Percentiles rank a stretch among this genome's conserved stretches.
Conservation (phyloP, 2,113 vertebrate genomes). For the Bombycilla garrulus region DNA sequence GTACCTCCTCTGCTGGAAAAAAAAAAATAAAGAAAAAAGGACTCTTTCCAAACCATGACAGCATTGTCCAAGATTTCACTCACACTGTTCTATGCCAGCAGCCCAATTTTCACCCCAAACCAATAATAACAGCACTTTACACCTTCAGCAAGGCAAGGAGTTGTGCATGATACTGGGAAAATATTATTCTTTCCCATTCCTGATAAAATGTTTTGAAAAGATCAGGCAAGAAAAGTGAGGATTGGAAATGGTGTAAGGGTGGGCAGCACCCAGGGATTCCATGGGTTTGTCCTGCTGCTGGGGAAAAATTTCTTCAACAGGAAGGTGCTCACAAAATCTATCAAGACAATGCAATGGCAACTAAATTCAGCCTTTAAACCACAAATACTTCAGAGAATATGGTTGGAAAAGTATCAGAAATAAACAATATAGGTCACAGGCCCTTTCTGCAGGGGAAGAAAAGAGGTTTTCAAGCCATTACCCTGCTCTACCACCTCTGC, state of each 20-base stretch:
- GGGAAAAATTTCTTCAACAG: background rate
- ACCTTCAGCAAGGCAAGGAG: background rate
- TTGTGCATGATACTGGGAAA: fast-evolving
- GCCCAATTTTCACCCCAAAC: background rate
- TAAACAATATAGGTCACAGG: background rate
- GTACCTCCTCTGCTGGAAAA: background rate
- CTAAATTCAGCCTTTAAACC: background rate
- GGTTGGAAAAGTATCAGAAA: background rate
- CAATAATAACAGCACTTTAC: background rate
- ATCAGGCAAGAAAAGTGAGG: background rate
- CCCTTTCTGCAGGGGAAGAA: background rate
- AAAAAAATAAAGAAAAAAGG: background rate
- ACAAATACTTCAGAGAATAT: fast-evolving
- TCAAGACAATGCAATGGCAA: background rate
- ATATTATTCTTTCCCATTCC: background rate
- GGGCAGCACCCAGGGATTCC: background rate
- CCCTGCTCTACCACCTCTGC: background rate
- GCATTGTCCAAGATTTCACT: background rate
- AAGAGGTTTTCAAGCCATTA: background rate
- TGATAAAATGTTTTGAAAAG: background rate
- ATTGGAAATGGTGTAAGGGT: background rate
- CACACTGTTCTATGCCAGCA: background rate
- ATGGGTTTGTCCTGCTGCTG: background rate
- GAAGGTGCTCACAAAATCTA: background rate
- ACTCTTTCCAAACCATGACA: background rate